These are phyloP conservation scores for Podilymbus podiceps DNA, from an alignment of 2,113 vertebrate genomes.

Conservation along the genomic window DNA sequence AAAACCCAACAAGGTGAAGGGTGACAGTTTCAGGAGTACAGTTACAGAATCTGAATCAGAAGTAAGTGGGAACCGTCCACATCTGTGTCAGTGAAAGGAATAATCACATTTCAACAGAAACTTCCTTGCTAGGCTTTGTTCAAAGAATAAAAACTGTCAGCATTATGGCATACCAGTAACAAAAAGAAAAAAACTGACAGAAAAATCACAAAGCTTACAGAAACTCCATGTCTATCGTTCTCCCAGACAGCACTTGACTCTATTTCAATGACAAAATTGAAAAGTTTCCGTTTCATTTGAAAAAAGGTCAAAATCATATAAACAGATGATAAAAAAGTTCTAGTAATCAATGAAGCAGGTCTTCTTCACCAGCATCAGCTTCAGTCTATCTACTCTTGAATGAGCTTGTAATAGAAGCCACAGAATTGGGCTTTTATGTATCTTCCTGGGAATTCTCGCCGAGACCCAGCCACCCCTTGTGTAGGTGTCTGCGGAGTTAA, in stretches of 20 bases:
- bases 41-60: slow-evolving; percentile 7
- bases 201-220: slow-evolving; percentile 27
- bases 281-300: slow-evolving; percentile 15
- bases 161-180: not conserved
- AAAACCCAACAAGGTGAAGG: not conserved
- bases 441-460: not conserved
- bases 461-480: not conserved
- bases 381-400: not conserved
- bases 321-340: not conserved
- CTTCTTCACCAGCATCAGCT: not conserved
- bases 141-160: slow-evolving; percentile 51
- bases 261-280: not conserved
- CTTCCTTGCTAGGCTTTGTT: slow-evolving; percentile 38
- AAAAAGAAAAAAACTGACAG: slow-evolving; percentile 6
- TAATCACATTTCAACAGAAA: slow-evolving; percentile 31
- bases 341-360: not conserved
- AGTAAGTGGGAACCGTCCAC: not conserved
- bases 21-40: not conserved
- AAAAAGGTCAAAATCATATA: slow-evolving; percentile 25
- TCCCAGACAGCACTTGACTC: not conserved
- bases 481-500: not conserved
- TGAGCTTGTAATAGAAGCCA: not conserved
- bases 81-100: not conserved
- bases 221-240: not conserved
- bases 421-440: not conserved